Evolutionary conservation across 2,113 vertebrate species (phyloP).

Genomic region (Craseonycteris thonglongyai): DNA sequence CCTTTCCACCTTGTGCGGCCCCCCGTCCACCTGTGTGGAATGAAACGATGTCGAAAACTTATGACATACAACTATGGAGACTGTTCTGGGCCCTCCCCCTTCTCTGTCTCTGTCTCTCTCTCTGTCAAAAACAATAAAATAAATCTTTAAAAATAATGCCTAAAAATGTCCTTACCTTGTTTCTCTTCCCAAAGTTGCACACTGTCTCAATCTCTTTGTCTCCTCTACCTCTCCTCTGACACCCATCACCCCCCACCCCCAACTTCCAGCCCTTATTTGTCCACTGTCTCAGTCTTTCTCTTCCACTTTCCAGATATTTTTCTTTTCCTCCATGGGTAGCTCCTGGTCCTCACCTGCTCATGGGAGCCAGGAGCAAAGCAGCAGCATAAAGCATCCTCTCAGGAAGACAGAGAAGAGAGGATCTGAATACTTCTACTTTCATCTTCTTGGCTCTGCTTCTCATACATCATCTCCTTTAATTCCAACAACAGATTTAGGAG

Average conservation of each 20-base stretch:
- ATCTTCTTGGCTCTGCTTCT: background rate
- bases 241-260: accelerated
- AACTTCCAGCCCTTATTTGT: background rate
- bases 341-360: background rate
- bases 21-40: too few relatives aligned
- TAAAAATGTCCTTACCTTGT: background rate
- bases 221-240: too few relatives aligned
- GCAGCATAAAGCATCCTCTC: background rate
- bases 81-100: too few relatives aligned
- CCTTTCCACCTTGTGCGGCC: too few relatives aligned
- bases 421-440: background rate
- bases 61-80: too few relatives aligned
- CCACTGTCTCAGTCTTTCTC: background rate
- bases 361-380: background rate
- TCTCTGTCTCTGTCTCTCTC: too few relatives aligned
- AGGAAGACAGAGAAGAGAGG: background rate
- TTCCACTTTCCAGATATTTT: background rate
- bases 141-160: background rate
- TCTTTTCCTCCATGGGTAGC: background rate
- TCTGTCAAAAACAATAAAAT: too few relatives aligned
- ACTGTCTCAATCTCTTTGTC: background rate
- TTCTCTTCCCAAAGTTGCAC: background rate
- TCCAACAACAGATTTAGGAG: background rate
- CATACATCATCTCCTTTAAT: background rate
- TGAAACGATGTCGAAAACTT: too few relatives aligned